Conservation (phyloP, 2,797 vertebrate genomes). For the Hapalemur alaotrensis region DNA sequence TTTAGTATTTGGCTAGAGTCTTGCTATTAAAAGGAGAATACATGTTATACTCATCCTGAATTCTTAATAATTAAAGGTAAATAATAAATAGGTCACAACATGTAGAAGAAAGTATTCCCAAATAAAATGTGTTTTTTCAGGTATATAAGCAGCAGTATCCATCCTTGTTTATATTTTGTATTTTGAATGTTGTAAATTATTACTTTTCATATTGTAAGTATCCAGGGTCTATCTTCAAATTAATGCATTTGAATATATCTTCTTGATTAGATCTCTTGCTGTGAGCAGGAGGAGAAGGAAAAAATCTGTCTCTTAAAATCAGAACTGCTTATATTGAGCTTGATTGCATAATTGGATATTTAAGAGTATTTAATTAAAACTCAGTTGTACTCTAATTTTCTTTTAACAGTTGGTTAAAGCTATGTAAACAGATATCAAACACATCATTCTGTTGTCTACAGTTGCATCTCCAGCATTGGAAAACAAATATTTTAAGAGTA, state of each 20-base stretch:
- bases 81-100: not conserved
- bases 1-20: not conserved
- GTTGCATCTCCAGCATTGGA: slow-evolving; percentile 13
- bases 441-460: slow-evolving; percentile 48
- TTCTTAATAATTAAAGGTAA: slow-evolving; percentile 6
- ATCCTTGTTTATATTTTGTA: not conserved
- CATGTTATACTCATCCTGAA: not conserved
- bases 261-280: slow-evolving; percentile 62
- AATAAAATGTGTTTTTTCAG: not conserved
- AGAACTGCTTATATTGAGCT: slow-evolving; percentile 52
- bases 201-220: slow-evolving; percentile 35
- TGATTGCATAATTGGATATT: slow-evolving; percentile 57
- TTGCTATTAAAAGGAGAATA: slow-evolving; percentile 37
- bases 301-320: slow-evolving; percentile 45
- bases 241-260: slow-evolving; percentile 41
- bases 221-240: slow-evolving; percentile 6
- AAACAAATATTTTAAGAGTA: slow-evolving; percentile 54
- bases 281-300: slow-evolving; percentile 6
- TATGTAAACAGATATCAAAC: slow-evolving; percentile 45
- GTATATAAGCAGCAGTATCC: not conserved
- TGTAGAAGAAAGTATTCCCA: not conserved
- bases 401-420: slow-evolving; percentile 53
- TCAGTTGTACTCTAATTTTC: slow-evolving; percentile 56
- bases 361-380: slow-evolving; percentile 65
- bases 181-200: not conserved